Percentiles rank a stretch among this genome's conserved stretches.
These are phyloP conservation scores for Tetraneura akinire DNA, from an alignment of 1,140 invertebrate species.

Conservation along the genomic window DNA sequence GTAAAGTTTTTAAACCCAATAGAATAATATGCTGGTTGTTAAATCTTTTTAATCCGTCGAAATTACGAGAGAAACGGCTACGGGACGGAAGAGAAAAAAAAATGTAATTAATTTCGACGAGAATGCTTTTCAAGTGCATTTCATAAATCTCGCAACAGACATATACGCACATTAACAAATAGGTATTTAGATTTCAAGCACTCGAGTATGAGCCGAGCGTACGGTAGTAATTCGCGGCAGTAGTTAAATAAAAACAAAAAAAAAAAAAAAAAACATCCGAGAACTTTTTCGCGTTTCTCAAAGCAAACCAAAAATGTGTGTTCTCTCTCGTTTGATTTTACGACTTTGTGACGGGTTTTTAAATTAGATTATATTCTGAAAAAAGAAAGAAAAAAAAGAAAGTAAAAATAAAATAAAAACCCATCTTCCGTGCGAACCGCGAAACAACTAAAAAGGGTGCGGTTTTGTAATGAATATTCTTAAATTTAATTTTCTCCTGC, in stretches of 20 bases:
- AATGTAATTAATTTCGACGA: slow-evolving; percentile 36
- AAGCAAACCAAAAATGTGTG: background rate
- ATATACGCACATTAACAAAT: slow-evolving; percentile 4
- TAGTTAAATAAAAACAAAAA: slow-evolving; percentile 18
- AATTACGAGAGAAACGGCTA: background rate
- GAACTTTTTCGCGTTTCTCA: background rate
- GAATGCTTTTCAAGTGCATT: slow-evolving; percentile 25
- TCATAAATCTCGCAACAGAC: slow-evolving; percentile 22
- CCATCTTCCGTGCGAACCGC: background rate
- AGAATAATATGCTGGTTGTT: slow-evolving; percentile 19
- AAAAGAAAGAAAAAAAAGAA: too few relatives aligned
- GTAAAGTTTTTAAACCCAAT: slow-evolving; percentile 41
- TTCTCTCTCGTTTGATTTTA: background rate
- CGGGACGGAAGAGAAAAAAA: background rate
- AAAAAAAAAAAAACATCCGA: background rate
- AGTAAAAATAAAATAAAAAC: background rate
- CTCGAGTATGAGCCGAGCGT: slow-evolving; percentile 11
- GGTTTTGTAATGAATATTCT: slow-evolving; percentile 34
- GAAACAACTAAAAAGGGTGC: background rate
- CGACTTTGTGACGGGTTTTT: slow-evolving; percentile 20
- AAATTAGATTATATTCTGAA: slow-evolving; percentile 15
- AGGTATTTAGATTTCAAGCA: background rate
- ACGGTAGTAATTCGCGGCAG: slow-evolving; percentile 3
- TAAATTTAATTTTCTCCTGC: slow-evolving; percentile 20
- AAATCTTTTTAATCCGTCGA: slow-evolving; percentile 45